These are phyloP conservation scores for Latrodectus hesperus DNA, from an alignment of 2,888 invertebrate species.

Conservation along the genomic window DNA sequence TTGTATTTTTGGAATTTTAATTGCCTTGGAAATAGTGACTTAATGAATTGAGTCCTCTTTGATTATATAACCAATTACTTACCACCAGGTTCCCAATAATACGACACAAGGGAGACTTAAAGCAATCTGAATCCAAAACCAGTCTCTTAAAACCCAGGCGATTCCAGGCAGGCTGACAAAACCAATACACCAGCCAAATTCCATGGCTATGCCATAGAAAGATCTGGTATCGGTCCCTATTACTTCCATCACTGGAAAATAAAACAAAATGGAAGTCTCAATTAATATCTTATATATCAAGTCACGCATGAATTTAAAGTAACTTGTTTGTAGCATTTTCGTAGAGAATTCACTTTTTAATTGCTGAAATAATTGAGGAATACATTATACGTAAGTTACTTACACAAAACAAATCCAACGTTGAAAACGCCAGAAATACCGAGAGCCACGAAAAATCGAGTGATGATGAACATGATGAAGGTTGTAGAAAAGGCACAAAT, in stretches of 20 bases:
- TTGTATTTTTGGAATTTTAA: too few relatives aligned
- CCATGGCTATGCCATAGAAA: conserved; percentile 86
- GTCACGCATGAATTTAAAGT: too few relatives aligned
- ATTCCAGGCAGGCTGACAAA: conserved; percentile 89
- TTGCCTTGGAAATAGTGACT: too few relatives aligned
- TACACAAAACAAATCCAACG: conserved; percentile 50
- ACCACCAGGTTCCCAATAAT: conserved; percentile 84
- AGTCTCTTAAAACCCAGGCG: conserved; percentile 85
- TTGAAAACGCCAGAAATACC: conserved; percentile 59
- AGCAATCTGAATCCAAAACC: conserved; percentile 84
- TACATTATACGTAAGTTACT: neutral
- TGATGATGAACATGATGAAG: conserved; percentile 68
- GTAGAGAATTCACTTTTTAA: too few relatives aligned
- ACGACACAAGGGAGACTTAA: conserved; percentile 85
- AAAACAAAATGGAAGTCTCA: neutral
- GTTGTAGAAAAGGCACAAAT: conserved; percentile 70
- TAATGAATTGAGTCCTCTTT: too few relatives aligned
- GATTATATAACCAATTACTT: conserved; percentile 73
- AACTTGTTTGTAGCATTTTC: too few relatives aligned
- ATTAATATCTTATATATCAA: too few relatives aligned
- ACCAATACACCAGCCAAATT: conserved; percentile 85
- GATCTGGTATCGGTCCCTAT: conserved; percentile 87
- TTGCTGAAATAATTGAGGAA: too few relatives aligned
- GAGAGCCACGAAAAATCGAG: conserved; percentile 61
- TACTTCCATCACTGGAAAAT: conserved; percentile 83